Base-by-base conservation (phyloP, 1,140 invertebrate species). In the Halesus radiatus region DNA sequence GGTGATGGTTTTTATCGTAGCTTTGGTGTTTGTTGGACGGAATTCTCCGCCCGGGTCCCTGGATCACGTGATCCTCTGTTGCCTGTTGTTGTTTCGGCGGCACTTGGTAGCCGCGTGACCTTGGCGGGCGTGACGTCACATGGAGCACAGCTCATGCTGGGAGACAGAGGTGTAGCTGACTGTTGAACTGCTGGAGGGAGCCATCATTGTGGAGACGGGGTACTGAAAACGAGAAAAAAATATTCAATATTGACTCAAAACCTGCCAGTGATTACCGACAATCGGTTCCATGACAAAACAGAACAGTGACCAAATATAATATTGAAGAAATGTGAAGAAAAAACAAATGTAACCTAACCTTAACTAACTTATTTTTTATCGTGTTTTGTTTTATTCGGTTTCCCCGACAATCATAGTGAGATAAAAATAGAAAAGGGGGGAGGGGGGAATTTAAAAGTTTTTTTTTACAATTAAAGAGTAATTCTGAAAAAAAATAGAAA, bases 61-160 rank as follows among this genome's bases (percentile, higher is more conserved):
- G 77, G 62, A 83, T 83, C 82, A 83, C 78, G 82, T 75, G 85
- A 37, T 84, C 84, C 74, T 84, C 54, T 86, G 85, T 79, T 87
- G 88, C 86, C 87, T 87, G 81, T 87, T 87, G 81, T 87, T 87
- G 81, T 87, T 87, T 80, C 88, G 87, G 0, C 86, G 84, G 6
- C 86, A 82, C 26, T 87, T 85, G 13, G 86, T 83, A 83, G 79
- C 64, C 85, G 85, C 0, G 86, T 85, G 53, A 15, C 87, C 88
- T 78, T 86, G 87, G 72, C 88, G 86, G 13, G 86, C 86, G 82
- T 89, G 88, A 60, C 89, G 89, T 90, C 89, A 90, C 88, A 90
- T 89, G 2, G 87, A 86, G 84, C 89, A 90, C 86, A 89, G 87
- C 84, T 90, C 89, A 79, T 89, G 89, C 72, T 88, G 88, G 2